A percentile compares a stretch with the other conserved stretches of the same genome.
These are phyloP conservation scores for Muscina levida DNA, from an alignment of 2,888 invertebrate species.

Conservation along the genomic window DNA sequence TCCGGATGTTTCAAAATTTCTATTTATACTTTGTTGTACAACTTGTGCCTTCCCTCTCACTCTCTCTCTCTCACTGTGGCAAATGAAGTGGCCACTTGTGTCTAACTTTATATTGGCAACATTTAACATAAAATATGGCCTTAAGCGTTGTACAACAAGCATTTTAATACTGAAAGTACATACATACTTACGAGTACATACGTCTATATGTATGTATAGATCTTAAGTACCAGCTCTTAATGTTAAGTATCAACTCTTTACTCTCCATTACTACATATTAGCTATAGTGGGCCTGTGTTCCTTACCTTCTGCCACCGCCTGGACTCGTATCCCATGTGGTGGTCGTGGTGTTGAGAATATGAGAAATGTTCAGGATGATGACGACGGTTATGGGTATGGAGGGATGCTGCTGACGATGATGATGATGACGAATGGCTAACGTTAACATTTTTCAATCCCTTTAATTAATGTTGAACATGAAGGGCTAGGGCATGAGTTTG, in stretches of 20 bases:
- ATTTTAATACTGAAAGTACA: no score
- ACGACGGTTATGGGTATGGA: no score
- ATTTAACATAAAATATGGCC: slow-evolving; percentile 50
- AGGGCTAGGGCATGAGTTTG: slow-evolving; percentile 45
- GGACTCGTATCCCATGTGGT: not conserved
- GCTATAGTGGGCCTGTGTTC: not conserved
- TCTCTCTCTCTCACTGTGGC: not conserved
- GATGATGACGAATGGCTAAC: not conserved
- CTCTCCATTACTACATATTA: not conserved
- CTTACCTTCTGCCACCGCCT: not conserved
- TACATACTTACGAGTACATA: no score
- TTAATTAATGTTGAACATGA: slow-evolving; percentile 55
- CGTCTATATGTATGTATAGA: no score
- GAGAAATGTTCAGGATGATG: no score
- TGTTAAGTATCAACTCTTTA: slow-evolving; percentile 48
- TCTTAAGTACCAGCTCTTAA: slow-evolving; percentile 57
- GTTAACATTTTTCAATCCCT: slow-evolving; percentile 17
- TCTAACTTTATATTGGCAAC: slow-evolving; percentile 53
- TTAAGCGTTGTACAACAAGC: no score
- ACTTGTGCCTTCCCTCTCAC: not conserved
- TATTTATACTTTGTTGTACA: not conserved
- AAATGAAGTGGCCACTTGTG: slow-evolving; percentile 36
- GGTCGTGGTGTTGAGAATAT: not conserved
- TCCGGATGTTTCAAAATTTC: not conserved
- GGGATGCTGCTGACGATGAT: not conserved